Base-by-base conservation (phyloP, 1,140 invertebrate species). In the Cyclina sinensis region DNA sequence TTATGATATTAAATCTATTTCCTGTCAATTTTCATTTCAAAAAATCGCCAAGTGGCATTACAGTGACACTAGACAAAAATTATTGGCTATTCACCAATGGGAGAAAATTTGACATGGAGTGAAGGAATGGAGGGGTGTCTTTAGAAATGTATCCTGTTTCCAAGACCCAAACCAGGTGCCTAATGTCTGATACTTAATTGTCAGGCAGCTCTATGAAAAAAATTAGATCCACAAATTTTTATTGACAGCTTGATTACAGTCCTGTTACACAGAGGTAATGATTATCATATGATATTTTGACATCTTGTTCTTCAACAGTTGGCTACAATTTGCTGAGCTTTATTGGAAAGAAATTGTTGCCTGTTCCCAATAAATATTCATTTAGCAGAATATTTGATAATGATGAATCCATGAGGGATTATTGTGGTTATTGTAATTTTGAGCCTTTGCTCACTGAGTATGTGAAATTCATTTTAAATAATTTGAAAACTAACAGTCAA, bases 221-320 rank as follows among this genome's bases (percentile, higher is more conserved):
- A n/a, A n/a, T 43, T 43, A 7, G 43, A 43, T 43, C 43, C 43
- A 43, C 43, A 43, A 43, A 62, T 62, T 62, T 27, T 27, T 9
- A 27, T 11, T 27, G 57, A 62, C 57, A 62, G 24, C 1, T 27
- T 27, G 65, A 70, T 70, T 70, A 16, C 32, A 2, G n/a, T 35
- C 24, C 18, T 14, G 51, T 11, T 4, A 18, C 24, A 32, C 4
- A 30, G 24, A 65, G 59, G 32, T 70, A 70, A 3, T 70, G 4
- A 70, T 70, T 70, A 70, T 70, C 3, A 65, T 65, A 70, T 70
- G 32, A 37, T 70, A 39, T 70, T 39, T 70, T 70, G 65, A 70
- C 65, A 70, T 70, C 35, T 70, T 70, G 3, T 37, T 70, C n/a
- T 57, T 57, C 21, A 4, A 16, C 51, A 57, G 21, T 7, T 2